Percentiles rank a stretch among this genome's conserved stretches.
Conservation (phyloP, 2,888 invertebrate genomes). For the Tipula vernalis region DNA sequence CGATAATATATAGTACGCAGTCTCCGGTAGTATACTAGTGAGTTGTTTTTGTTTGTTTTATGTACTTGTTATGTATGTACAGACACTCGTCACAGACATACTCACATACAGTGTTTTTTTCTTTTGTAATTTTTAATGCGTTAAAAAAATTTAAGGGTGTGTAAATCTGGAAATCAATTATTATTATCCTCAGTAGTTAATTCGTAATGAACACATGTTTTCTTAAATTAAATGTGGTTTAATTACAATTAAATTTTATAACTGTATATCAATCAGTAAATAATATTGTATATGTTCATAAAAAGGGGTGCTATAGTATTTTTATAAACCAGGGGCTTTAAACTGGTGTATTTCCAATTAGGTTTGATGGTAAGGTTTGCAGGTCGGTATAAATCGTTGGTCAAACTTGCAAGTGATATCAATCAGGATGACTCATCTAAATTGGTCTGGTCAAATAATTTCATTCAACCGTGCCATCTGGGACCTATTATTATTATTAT, state of each 20-base stretch:
- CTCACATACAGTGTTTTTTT: not conserved
- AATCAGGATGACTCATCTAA: too few species aligned
- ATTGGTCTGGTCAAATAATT: too few species aligned
- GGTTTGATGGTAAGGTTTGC: not conserved
- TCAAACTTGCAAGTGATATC: too few species aligned
- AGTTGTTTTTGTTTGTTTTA: not conserved
- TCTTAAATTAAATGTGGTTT: conserved; percentile 4
- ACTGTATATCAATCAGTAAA: not conserved
- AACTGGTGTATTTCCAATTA: not conserved
- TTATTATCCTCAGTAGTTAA: not conserved
- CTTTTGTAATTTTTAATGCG: not conserved
- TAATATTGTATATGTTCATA: not conserved
- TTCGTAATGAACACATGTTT: conserved; percentile 4
- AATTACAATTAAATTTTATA: conserved; percentile 4
- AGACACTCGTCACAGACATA: not conserved
- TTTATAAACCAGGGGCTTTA: not conserved
- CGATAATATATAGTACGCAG: not conserved
- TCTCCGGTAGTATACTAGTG: not conserved
- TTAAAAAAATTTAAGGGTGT: not conserved
- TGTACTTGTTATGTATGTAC: not conserved
- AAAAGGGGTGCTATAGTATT: not conserved
- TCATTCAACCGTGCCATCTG: too few species aligned
- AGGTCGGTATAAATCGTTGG: too few species aligned
- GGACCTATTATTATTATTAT: too few species aligned
- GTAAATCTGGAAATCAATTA: not conserved